These are phyloP conservation scores for Spea bombifrons DNA, from an alignment of 2,113 vertebrate genomes.

Conservation along the genomic window DNA sequence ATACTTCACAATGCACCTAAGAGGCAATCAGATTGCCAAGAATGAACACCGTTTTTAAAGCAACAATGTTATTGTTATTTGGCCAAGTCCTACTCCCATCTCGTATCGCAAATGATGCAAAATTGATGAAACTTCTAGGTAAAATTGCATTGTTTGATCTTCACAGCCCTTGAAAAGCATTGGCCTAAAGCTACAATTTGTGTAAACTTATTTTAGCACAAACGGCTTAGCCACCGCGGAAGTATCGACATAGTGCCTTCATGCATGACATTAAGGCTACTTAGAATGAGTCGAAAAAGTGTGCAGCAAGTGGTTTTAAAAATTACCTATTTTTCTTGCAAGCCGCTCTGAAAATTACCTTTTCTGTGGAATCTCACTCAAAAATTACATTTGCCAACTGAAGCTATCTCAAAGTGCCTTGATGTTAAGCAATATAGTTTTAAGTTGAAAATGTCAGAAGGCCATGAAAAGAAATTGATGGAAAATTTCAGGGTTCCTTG, in stretches of 20 bases:
- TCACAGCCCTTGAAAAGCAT: slow-evolving; percentile 78
- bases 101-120: slow-evolving; percentile 78
- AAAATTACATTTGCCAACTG: slow-evolving; percentile 80
- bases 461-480: slow-evolving; percentile 80
- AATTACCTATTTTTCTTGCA: slow-evolving; percentile 80
- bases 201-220: slow-evolving; percentile 81
- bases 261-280: slow-evolving; percentile 79
- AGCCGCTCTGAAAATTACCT: slow-evolving; percentile 78
- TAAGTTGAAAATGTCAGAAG: slow-evolving; percentile 86
- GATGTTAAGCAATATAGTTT: slow-evolving; percentile 85
- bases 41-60: slow-evolving; percentile 65
- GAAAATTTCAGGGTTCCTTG: slow-evolving; percentile 80
- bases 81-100: slow-evolving; percentile 61
- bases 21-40: slow-evolving; percentile 68
- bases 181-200: slow-evolving; percentile 76
- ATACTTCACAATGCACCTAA: slow-evolving; percentile 60
- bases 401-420: slow-evolving; percentile 76
- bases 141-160: slow-evolving; percentile 85
- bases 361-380: slow-evolving; percentile 76
- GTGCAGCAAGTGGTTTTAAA: slow-evolving; percentile 77
- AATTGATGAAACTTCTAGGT: slow-evolving; percentile 81
- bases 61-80: slow-evolving; percentile 66
- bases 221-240: slow-evolving; percentile 67
- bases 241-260: slow-evolving; percentile 74
- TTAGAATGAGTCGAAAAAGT: slow-evolving; percentile 78